Conservation (phyloP, 2,113 vertebrate genomes). For the Lonchura striata region DNA sequence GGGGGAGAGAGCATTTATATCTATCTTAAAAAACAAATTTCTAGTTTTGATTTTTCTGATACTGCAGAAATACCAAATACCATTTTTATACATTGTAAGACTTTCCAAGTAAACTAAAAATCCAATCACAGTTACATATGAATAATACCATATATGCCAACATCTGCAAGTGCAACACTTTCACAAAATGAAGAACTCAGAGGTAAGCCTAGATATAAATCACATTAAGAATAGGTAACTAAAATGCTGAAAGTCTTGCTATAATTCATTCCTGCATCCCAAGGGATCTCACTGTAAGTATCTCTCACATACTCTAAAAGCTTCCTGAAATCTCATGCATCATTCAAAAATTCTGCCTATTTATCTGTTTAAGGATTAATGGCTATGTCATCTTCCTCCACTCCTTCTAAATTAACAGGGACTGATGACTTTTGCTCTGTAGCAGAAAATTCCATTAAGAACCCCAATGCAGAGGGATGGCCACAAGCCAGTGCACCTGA, state of each 20-base stretch:
- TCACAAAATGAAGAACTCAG: not conserved
- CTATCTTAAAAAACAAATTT: not conserved
- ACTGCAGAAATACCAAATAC: not conserved
- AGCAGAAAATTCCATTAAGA: conserved; percentile 16
- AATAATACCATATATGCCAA: not conserved
- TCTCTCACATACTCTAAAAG: not conserved
- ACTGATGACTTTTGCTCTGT: not conserved
- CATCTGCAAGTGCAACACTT: not conserved
- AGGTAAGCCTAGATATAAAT: not conserved
- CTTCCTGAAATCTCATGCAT: conserved; percentile 6
- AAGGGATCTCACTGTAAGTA: not conserved
- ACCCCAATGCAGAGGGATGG: fast-evolving
- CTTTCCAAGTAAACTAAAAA: not conserved
- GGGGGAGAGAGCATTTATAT: not conserved
- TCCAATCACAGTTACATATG: not conserved
- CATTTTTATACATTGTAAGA: not conserved
- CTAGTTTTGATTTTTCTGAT: not conserved
- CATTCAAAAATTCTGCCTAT: conserved; percentile 10
- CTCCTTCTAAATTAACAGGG: not conserved
- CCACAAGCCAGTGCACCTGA: not conserved
- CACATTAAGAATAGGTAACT: not conserved
- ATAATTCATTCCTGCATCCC: not conserved
- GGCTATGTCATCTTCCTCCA: not conserved
- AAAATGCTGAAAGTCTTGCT: not conserved
- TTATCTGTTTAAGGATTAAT: conserved; percentile 38